Percentiles rank a stretch among this genome's conserved stretches.
These are phyloP conservation scores for Euplexia lucipara DNA, from an alignment of 2,888 invertebrate species.

Conservation along the genomic window DNA sequence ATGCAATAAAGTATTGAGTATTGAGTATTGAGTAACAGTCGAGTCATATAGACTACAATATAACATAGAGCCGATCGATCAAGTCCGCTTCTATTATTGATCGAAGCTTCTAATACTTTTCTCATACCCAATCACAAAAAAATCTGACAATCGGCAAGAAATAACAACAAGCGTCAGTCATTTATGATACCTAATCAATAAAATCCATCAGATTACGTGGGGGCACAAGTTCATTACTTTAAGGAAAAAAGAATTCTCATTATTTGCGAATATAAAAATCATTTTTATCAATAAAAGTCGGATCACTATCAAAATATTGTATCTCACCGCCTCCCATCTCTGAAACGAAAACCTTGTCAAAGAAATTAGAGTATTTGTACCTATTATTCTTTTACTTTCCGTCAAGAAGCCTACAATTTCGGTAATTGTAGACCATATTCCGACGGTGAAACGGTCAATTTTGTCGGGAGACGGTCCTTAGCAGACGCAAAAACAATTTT, in stretches of 20 bases:
- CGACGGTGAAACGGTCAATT: neutral
- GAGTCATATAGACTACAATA: too few relatives aligned
- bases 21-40: too few relatives aligned
- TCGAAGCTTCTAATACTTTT: constrained; percentile 6
- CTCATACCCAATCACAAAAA: constrained; percentile 13
- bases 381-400: constrained; percentile 5
- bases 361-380: constrained; percentile 63
- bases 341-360: constrained; percentile 69
- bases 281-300: constrained; percentile 60
- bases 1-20: too few relatives aligned
- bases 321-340: constrained; percentile 41
- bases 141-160: constrained; percentile 6
- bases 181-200: constrained; percentile 41
- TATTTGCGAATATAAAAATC: constrained; percentile 43
- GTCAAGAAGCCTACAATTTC: neutral
- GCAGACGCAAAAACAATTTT: constrained; percentile 14
- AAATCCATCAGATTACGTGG: constrained; percentile 22
- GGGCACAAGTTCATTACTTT: constrained; percentile 34
- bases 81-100: too few relatives aligned
- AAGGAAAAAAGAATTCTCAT: constrained; percentile 33
- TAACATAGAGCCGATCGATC: too few relatives aligned
- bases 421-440: constrained; percentile 16
- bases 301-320: constrained; percentile 57
- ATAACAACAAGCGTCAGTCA: constrained; percentile 44
- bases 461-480: neutral